phyloP scores from a whole-genome alignment of 2,113 vertebrate species.

The Spheniscus mendiculus region DNA sequence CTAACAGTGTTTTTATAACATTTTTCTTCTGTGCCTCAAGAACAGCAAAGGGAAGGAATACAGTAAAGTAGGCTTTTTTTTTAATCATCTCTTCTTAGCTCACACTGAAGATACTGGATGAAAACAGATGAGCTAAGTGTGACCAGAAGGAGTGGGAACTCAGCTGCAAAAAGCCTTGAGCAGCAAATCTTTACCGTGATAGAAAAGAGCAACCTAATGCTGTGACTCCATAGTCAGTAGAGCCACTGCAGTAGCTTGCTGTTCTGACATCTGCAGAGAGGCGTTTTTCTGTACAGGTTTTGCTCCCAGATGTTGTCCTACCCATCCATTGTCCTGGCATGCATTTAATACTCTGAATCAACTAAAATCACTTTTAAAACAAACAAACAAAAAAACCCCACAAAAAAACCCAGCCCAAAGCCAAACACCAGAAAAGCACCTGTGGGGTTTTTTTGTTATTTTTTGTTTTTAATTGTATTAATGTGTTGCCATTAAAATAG shows the following conservation, averaged over 20 bases:
- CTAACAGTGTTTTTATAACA: not conserved
- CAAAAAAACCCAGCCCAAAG: not conserved
- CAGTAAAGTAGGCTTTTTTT: not conserved
- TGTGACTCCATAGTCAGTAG: not conserved
- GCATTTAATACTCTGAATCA: not conserved
- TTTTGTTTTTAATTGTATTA: not conserved
- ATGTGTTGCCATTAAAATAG: not conserved
- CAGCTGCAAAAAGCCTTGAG: not conserved
- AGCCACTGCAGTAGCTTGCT: not conserved
- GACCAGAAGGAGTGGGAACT: not conserved
- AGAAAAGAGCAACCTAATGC: not conserved
- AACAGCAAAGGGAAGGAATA: not conserved
- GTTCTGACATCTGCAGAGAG: not conserved
- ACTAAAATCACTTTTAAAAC: not conserved
- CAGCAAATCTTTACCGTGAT: not conserved
- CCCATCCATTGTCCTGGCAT: not conserved
- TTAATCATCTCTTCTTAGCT: not conserved
- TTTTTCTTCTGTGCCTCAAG: not conserved
- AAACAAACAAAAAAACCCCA: not conserved
- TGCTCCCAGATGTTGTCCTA: not conserved
- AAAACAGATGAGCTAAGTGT: not conserved
- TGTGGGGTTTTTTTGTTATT: not conserved
- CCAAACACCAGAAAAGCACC: not conserved
- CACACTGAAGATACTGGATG: not conserved
- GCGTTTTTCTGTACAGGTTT: not conserved